Conservation (phyloP, 2,888 invertebrate genomes). For the Nematopogon swammerdamellus region DNA sequence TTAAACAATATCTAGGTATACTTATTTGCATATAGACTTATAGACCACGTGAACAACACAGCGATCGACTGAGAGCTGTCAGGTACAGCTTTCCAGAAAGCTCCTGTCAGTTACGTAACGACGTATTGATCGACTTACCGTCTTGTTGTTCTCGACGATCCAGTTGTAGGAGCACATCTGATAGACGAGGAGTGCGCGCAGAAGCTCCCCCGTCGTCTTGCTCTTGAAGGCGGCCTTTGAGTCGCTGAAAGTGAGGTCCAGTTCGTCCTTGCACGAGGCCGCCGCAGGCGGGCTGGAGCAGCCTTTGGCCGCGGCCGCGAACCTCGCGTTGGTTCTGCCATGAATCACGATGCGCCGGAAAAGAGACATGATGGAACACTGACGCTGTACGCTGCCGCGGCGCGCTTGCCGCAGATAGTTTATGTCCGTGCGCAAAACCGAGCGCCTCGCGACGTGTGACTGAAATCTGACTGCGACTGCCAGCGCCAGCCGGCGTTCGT, state of each 20-base stretch:
- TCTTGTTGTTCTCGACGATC: conserved; percentile 88
- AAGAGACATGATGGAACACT: conserved; percentile 27
- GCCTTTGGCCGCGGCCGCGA: conserved; percentile 26
- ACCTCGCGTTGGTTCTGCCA: conserved; percentile 32
- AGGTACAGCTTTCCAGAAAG: conserved; percentile 13
- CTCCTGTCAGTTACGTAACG: neutral
- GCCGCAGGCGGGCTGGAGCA: conserved; percentile 10
- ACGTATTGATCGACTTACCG: conserved; percentile 60
- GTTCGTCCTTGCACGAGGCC: conserved; percentile 51
- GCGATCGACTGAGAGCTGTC: conserved; percentile 20
- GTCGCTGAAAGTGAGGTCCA: conserved; percentile 85
- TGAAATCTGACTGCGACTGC: conserved; percentile 24
- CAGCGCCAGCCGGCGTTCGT: conserved; percentile 1
- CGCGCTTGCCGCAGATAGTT: conserved; percentile 1
- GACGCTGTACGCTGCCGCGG: conserved; percentile 4
- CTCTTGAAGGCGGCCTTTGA: conserved; percentile 91
- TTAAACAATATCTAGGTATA: no score
- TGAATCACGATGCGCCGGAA: conserved; percentile 38
- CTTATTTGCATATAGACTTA: no score
- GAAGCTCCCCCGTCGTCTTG: conserved; percentile 89
- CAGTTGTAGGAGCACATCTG: conserved; percentile 83
- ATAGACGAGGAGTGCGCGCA: conserved; percentile 89
- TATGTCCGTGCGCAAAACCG: conserved; percentile 21
- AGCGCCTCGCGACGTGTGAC: conserved; percentile 15
- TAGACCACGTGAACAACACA: no score